These are phyloP conservation scores for Anguilla marmorata DNA, from an alignment of 2,797 vertebrate genomes.

Conservation along the genomic window DNA sequence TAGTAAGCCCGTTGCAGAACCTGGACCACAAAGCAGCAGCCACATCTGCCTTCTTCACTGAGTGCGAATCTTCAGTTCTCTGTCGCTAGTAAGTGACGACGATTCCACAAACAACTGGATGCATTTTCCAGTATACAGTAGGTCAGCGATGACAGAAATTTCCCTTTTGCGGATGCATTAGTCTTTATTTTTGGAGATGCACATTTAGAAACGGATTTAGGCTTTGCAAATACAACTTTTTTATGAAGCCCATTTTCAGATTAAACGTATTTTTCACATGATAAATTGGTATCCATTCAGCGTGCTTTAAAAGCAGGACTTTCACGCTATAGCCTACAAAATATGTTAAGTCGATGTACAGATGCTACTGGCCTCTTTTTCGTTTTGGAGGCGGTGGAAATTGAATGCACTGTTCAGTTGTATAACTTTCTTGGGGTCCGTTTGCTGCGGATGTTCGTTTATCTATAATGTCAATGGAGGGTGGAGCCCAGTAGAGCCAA, in stretches of 20 bases:
- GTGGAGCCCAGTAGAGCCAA: neutral
- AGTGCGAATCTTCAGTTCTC: neutral
- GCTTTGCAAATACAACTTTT: neutral
- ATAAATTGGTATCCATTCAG: neutral
- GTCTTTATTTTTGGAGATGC: neutral
- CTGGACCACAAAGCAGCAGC: neutral
- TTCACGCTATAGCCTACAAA: neutral
- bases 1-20: neutral
- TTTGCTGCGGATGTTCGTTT: neutral
- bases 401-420: neutral
- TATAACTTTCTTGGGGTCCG: neutral
- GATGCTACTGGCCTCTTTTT: neutral
- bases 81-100: neutral
- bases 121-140: neutral
- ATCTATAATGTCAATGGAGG: neutral
- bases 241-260: neutral
- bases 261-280: neutral
- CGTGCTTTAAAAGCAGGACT: neutral
- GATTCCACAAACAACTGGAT: neutral
- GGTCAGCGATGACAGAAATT: neutral
- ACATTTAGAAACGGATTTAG: neutral
- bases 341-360: neutral
- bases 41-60: constrained; percentile 14
- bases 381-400: neutral
- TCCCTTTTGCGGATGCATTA: neutral